Evolutionary conservation across 2,888 invertebrate species (phyloP).

Genomic region (Ochropleura plecta): DNA sequence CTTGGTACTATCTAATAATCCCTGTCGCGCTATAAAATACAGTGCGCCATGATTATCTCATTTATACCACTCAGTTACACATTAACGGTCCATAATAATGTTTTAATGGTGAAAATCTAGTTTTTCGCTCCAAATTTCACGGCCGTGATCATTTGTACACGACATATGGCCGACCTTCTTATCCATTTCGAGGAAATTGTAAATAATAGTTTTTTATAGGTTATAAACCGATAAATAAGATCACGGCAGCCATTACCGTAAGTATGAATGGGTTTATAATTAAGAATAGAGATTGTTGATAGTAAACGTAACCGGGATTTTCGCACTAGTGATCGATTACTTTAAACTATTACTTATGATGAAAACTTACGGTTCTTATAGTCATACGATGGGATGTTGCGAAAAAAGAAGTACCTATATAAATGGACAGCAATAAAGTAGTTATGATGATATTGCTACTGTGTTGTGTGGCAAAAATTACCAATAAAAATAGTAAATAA

Average conservation of each 20-base stretch:
- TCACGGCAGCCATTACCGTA: slow-evolving; percentile 21
- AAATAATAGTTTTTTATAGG: slow-evolving; percentile 51
- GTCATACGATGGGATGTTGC: not conserved
- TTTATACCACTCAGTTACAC: slow-evolving; percentile 49
- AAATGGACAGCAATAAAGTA: not conserved
- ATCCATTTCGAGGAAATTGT: slow-evolving; percentile 63
- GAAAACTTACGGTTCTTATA: not conserved
- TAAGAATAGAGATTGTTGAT: slow-evolving; percentile 23
- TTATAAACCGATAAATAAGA: slow-evolving; percentile 45
- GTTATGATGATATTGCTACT: no score
- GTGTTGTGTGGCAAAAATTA: not conserved
- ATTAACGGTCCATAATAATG: slow-evolving; percentile 60
- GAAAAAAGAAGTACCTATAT: not conserved
- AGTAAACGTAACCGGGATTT: slow-evolving; percentile 22
- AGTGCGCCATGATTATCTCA: slow-evolving; percentile 47
- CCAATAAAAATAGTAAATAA: slow-evolving; percentile 15
- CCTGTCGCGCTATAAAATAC: slow-evolving; percentile 10
- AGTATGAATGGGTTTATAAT: slow-evolving; percentile 36
- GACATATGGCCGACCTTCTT: slow-evolving; percentile 66
- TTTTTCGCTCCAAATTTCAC: slow-evolving; percentile 82
- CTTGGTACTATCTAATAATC: no score
- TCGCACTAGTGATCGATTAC: slow-evolving; percentile 1
- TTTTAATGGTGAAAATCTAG: slow-evolving; percentile 79
- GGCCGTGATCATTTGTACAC: slow-evolving; percentile 70
- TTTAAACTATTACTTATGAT: not conserved